Percentiles rank a stretch among this genome's conserved stretches.
These are phyloP conservation scores for Rhogogaster chlorosoma DNA, from an alignment of 2,888 invertebrate species.

Conservation along the genomic window DNA sequence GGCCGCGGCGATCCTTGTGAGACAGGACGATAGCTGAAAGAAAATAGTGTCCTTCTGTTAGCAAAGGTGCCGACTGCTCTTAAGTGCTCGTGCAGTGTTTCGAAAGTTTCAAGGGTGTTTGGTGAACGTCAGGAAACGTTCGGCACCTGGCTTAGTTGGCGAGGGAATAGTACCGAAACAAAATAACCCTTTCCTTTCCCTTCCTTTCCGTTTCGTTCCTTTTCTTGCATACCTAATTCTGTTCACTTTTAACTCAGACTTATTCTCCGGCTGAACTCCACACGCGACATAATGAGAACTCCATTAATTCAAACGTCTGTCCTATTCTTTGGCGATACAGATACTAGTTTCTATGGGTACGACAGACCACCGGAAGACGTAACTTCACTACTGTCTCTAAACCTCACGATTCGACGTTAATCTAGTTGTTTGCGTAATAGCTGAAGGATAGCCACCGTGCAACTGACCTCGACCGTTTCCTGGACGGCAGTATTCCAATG, in stretches of 20 bases:
- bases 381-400: slow-evolving; percentile 22
- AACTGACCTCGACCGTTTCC: slow-evolving; percentile 44
- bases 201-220: neutral
- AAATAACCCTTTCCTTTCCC: slow-evolving; percentile 36
- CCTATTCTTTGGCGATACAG: slow-evolving; percentile 15
- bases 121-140: slow-evolving; percentile 64
- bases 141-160: slow-evolving; percentile 63
- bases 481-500: slow-evolving; percentile 7
- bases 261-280: neutral
- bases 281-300: slow-evolving; percentile 23
- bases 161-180: neutral
- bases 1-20: slow-evolving; percentile 32
- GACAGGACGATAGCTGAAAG: slow-evolving; percentile 45
- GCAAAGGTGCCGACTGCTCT: slow-evolving; percentile 52
- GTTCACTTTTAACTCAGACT: neutral
- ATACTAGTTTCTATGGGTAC: slow-evolving; percentile 1
- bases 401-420: slow-evolving; percentile 45
- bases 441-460: slow-evolving; percentile 38
- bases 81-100: slow-evolving; percentile 48
- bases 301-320: slow-evolving; percentile 28
- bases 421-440: slow-evolving; percentile 42
- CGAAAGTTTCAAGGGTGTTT: slow-evolving; percentile 65
- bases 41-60: slow-evolving; percentile 45
- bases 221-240: slow-evolving; percentile 18
- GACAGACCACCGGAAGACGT: slow-evolving; percentile 38